Conservation (phyloP, 2,888 invertebrate species). For the Pollenia labialis region DNA sequence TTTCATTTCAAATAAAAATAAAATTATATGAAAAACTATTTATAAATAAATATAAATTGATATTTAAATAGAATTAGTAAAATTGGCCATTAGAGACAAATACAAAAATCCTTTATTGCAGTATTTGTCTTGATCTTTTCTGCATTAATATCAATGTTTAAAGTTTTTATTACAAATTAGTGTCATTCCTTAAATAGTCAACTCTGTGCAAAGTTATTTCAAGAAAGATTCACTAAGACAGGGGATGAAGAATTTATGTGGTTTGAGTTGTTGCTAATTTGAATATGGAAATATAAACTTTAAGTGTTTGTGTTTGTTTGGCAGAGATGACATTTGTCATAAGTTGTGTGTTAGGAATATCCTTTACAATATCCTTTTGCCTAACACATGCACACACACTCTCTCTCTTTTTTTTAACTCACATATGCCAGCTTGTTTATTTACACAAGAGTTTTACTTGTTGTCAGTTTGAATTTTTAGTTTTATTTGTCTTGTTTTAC, state of each 20-base stretch:
- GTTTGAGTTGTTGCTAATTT: conserved; percentile 29
- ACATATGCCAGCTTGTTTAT: conserved; percentile 4
- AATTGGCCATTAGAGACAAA: background rate
- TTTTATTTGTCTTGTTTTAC: conserved; percentile 49
- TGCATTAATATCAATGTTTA: conserved; percentile 45
- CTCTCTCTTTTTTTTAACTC: no score
- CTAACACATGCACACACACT: background rate
- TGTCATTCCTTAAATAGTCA: conserved; percentile 39
- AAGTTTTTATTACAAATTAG: conserved; percentile 57
- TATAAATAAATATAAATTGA: no score
- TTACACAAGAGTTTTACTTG: conserved; percentile 48
- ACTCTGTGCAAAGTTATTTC: background rate
- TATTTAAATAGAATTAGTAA: no score
- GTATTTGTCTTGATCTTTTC: conserved; percentile 12
- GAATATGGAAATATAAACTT: conserved; percentile 44
- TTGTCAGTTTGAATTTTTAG: conserved; percentile 58
- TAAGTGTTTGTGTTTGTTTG: conserved; percentile 6
- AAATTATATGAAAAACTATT: no score
- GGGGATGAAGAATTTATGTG: background rate
- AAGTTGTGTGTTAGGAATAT: conserved; percentile 55
- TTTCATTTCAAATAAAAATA: no score
- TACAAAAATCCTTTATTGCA: background rate
- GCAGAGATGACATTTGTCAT: conserved; percentile 58
- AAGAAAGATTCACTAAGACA: background rate
- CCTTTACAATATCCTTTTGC: conserved; percentile 10